Conservation (phyloP, 2,797 vertebrate genomes). For the Pseudochirops cupreus region DNA sequence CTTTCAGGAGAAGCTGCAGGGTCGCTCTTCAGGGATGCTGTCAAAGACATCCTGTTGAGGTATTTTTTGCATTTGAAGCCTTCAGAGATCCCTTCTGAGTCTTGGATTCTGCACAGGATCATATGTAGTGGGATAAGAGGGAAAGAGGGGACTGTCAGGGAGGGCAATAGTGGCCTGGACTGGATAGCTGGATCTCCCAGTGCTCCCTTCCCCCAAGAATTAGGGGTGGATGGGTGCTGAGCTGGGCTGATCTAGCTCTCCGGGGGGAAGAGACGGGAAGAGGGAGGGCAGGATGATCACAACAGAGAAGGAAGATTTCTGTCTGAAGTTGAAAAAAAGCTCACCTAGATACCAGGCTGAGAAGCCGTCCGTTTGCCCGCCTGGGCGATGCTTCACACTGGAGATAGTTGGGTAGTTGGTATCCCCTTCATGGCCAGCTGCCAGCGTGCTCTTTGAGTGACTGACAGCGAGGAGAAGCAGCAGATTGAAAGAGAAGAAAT, state of each 20-base stretch:
- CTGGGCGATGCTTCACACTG: background rate
- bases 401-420: accelerated
- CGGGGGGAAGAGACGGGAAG: background rate
- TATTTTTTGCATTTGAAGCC: background rate
- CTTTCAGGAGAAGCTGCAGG: background rate
- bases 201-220: background rate
- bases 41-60: background rate
- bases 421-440: background rate
- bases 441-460: background rate
- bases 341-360: background rate
- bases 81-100: background rate
- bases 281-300: background rate
- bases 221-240: background rate
- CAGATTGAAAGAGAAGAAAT: background rate
- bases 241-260: background rate
- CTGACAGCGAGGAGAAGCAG: background rate
- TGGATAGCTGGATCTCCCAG: background rate
- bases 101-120: background rate
- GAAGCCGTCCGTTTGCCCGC: background rate
- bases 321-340: background rate
- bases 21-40: background rate
- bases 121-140: background rate
- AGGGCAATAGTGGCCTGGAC: background rate
- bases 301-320: background rate
- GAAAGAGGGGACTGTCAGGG: background rate